Base-by-base conservation (phyloP, 2,888 invertebrate species). In the Matsumyia berberina region DNA sequence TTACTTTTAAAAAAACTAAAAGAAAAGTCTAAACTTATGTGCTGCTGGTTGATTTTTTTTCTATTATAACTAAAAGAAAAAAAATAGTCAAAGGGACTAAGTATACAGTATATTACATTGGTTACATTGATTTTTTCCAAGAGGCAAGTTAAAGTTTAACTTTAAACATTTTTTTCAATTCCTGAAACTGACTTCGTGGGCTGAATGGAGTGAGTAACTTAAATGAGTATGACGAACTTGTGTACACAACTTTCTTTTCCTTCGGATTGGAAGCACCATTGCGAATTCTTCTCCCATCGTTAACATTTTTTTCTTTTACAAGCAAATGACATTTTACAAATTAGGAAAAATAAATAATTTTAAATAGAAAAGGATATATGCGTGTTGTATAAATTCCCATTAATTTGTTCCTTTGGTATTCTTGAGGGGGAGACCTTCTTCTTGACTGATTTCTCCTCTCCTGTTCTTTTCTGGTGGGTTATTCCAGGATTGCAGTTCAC, bases 401-500 rank as follows among this genome's bases (percentile, higher is more conserved):
- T 86, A 88, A 69, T 88, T 87, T 83, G 80, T 79, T 57, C 86
- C 86, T 79, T 91, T 90, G 39, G 88, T 88, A 69, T 78, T 90
- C 72, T 92, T 92, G 9, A 93, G 88, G 2, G 93, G 92, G 62
- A 91, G 86, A 7, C 89, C 90, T 87, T 92, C 92, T 86, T 92
- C 92, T 49, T 86, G 86, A 74, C 87, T 83, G 3, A 88, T 87
- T 31, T 89, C 88, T 8, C 86, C 80, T 12, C 87, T 85, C 82
- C 86, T 89, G 29, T 87, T 89, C 37, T 88, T 89, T 69, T 91
- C 92, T 49, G 91, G 91, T 12, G 92, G 91, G 86, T 89, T 91
- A 64, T 93, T 94, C 93, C 93, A 94, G 33, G 92, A 89, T 87
- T 93, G 95, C 29, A 94, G 89, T 76, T 94, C 93, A 0, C 95